phyloP scores from a whole-genome alignment of 2,888 invertebrate genomes.

The Phania funesta region DNA sequence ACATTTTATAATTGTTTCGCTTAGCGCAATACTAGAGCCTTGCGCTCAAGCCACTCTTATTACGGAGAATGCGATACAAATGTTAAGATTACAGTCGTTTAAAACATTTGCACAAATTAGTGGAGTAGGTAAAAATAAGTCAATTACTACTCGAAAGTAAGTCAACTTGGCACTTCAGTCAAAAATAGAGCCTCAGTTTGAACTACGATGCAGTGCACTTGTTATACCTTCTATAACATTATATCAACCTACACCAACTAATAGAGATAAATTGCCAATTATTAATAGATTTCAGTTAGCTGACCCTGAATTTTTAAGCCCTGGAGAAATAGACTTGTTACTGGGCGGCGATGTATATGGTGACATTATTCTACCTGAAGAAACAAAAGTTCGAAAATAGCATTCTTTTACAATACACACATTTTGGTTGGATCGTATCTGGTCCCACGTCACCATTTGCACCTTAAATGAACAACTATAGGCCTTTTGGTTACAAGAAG shows the following conservation, averaged over 20 bases:
- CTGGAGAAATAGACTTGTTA: slow-evolving; percentile 17
- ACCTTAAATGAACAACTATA: slow-evolving; percentile 7
- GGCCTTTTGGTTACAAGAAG: too few relatives aligned
- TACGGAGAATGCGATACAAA: slow-evolving; percentile 29
- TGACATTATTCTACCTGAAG: neutral
- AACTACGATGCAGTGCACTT: too few relatives aligned
- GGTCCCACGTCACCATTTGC: slow-evolving; percentile 22
- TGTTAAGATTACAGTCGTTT: too few relatives aligned
- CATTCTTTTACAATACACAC: slow-evolving; percentile 15
- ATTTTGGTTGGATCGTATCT: slow-evolving; percentile 29
- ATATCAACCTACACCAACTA: too few relatives aligned
- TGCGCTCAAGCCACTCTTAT: slow-evolving; percentile 37
- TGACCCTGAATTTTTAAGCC: slow-evolving; percentile 26
- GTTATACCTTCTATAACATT: too few relatives aligned
- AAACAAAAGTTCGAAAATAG: slow-evolving; percentile 16
- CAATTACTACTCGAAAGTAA: too few relatives aligned
- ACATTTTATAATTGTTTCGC: too few relatives aligned
- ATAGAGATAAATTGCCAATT: slow-evolving; percentile 10
- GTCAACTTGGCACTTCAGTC: too few relatives aligned
- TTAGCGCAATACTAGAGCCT: too few relatives aligned
- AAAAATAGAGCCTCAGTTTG: too few relatives aligned
- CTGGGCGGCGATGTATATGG: neutral
- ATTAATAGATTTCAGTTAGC: neutral
- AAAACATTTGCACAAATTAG: neutral
- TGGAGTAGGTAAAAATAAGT: too few relatives aligned